These are phyloP conservation scores for Dysmachus trigonus DNA, from an alignment of 2,888 invertebrate genomes.

Conservation along the genomic window DNA sequence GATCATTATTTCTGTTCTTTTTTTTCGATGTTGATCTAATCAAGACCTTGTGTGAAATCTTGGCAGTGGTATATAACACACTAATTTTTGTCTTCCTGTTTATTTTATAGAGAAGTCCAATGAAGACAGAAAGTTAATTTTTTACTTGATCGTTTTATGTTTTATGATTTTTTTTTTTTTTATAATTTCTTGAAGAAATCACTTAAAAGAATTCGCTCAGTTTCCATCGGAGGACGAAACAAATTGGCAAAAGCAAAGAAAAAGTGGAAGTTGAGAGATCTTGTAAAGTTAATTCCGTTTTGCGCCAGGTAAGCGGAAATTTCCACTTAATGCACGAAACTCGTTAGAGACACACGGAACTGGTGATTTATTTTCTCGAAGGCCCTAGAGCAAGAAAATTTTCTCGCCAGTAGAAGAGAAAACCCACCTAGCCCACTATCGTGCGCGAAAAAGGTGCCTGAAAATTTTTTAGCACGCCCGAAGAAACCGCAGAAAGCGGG, in stretches of 20 bases:
- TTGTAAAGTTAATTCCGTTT: not conserved
- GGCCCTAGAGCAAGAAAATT: not conserved
- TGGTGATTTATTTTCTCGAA: not conserved
- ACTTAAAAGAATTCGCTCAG: not conserved
- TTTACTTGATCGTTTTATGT: not conserved
- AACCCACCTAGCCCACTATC: not conserved
- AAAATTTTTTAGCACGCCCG: not conserved
- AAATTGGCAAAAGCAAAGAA: not conserved
- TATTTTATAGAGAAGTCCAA: not conserved
- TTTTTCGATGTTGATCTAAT: not conserved
- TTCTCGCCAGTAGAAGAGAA: not conserved
- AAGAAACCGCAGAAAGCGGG: not conserved
- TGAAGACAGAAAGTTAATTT: not conserved
- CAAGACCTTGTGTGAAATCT: not conserved
- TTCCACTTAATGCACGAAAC: not conserved
- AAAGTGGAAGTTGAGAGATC: not conserved
- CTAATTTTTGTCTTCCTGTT: not conserved
- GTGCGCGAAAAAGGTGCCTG: not conserved
- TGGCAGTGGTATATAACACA: not conserved
- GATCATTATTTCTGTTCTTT: not conserved
- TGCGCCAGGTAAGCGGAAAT: not conserved
- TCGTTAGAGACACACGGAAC: not conserved
- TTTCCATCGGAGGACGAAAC: not conserved
- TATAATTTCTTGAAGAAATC: not conserved
- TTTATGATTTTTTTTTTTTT: not conserved